Base-by-base conservation (phyloP, 2,888 invertebrate species). In the Biston betularia region DNA sequence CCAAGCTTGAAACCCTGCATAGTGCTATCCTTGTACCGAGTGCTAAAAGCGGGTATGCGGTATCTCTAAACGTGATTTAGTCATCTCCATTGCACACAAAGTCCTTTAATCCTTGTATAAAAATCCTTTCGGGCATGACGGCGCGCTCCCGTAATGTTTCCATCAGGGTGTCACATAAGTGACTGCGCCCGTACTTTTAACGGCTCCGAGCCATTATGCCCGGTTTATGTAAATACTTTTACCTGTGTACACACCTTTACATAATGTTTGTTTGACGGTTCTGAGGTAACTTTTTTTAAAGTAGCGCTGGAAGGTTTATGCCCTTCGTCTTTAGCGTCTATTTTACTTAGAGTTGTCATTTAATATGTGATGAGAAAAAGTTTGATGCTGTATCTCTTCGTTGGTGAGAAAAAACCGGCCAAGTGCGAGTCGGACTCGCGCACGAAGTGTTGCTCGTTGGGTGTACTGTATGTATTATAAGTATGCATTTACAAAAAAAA, bases 141-240 rank as follows among this genome's bases (percentile, higher is more conserved):
- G 44, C 54, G 45, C 55, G 46, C 44, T 58, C 44, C 53, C 53
- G 49, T 68, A 68, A 68, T 68, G 63, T 63, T 59, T 59, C 67
- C 67, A 68, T 68, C 67, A 68, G 46, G 55, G 54, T 68, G 67
- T 63, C 67, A 63, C 67, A 63, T 59, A 68, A 68, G 67, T 63
- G 63, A 63, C 71, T 70, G 67, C 67, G 38, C 50, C 71, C 74
- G 70, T 73, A 78, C 77, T 82, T 82, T 85, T 82, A 80, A 80
- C 75, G 75, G 79, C 81, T 79, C 83, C 76, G 79, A 80, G 79
- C 82, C 84, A 85, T 87, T 84, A 85, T 78, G 74, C 69, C 71
- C 70, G 81, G 79, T 75, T 85, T 85, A 87, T 82, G 86, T 81
- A 84, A 88, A 89, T 88, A 85, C 84, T 82, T 86, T 86, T 79